These are phyloP conservation scores for mouse (Mus musculus) DNA, from an alignment of 2,113 vertebrate genomes.

Conservation along the genomic window GRCm39 chr7:78134001-78134500, in stretches of 20 bases:
- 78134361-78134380: background rate
- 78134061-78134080: background rate
- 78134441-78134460: background rate
- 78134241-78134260: background rate
- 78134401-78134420: background rate
- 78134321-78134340: background rate
- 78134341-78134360: background rate
- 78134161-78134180: background rate
- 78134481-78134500: background rate
- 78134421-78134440: background rate
- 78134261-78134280: background rate
- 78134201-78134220: background rate
- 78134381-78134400: background rate
- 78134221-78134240: background rate
- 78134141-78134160: background rate
- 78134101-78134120: slow-evolving; percentile 47
- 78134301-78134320: background rate
- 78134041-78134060: no score
- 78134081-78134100: slow-evolving; percentile 55
- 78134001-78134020: background rate
- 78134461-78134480: background rate
- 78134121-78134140: background rate
- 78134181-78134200: background rate
- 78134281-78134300: background rate
- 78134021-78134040: no score